phyloP scores from a whole-genome alignment of 2,797 vertebrate species.

The Toxotes lorentzi region DNA sequence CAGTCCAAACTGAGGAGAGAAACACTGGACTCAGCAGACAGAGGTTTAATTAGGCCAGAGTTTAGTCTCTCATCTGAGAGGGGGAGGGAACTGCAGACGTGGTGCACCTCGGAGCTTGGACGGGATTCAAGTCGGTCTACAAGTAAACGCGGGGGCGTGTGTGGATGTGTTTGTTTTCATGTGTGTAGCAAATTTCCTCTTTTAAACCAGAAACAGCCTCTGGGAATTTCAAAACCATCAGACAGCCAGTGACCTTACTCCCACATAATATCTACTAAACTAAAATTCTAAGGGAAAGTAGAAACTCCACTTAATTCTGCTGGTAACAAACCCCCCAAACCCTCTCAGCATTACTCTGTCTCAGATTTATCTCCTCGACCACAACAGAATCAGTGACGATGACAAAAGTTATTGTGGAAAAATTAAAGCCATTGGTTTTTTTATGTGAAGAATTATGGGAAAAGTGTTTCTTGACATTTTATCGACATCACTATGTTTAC shows the following conservation, averaged over 20 bases:
- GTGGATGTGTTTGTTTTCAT: constrained; percentile 3
- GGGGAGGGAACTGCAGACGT: background rate
- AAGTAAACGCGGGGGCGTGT: background rate
- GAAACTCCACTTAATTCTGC: background rate
- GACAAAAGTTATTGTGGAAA: no score
- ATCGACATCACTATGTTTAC: no score
- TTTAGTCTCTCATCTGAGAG: background rate
- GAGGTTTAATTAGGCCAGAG: constrained; percentile 23
- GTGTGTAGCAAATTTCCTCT: background rate
- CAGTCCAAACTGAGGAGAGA: background rate
- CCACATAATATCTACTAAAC: background rate
- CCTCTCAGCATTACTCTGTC: no score
- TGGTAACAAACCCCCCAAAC: no score
- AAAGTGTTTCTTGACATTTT: no score
- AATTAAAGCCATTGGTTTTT: no score
- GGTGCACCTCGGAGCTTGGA: constrained; percentile 5
- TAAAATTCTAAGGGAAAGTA: background rate
- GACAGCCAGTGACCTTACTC: background rate
- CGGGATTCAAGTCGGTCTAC: constrained; percentile 19
- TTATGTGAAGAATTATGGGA: no score
- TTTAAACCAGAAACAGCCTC: background rate
- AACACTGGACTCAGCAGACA: background rate
- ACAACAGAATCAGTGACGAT: no score
- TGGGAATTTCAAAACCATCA: background rate
- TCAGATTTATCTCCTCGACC: no score